Base-by-base conservation (phyloP, 2,113 vertebrate species). In the Sardina pilchardus region DNA sequence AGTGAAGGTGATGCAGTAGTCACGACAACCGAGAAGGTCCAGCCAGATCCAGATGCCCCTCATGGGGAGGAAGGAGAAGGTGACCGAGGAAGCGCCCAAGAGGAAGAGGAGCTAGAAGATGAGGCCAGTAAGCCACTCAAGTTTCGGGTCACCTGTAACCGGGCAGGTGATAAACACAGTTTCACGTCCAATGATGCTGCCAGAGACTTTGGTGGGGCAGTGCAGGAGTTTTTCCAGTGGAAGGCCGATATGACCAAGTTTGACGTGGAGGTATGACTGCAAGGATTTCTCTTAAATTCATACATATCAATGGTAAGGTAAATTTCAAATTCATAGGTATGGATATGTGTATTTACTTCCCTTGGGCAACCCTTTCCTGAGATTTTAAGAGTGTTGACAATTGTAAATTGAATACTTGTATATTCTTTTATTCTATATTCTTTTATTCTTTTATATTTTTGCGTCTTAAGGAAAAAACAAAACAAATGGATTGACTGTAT, bases 201-300 rank as follows among this genome's bases (percentile, higher is more conserved):
- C 0, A 95, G 98, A 86, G 97, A 99, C 91, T 99, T 99, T 85
- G 98, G 98, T 0, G 98, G 98, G 21, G 97, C 97, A 0, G 95
- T 99, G 56, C 98, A 99, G 83, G 98, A 99, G 45, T 94, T 96
- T 86, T 99, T 99, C 91, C 96, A 96, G 89, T 99, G 98, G 98
- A 99, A 99, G 89, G 97, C 98, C 36, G 97, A 99, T 86, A 99
- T 99, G 98, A 99, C 98, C 0, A 97, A 96, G 92, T 99, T 99
- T 88, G 98, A 99, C 88, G 94, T 99, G 3, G 98, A 99, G 97
- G 98, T 99, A 94, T 86, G 86, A 30, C 19, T 45, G 39, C 80
- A 81, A 39, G 36, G 24, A 63, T n/a, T 10, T 19, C n/a, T 44
- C 39, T 75, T 75, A 34, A 21, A 24, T 48, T 83, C 7, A 42